Percentiles rank a stretch among this genome's conserved stretches.
Conservation (phyloP, 2,888 invertebrate genomes). For the Tetropium fuscum region DNA sequence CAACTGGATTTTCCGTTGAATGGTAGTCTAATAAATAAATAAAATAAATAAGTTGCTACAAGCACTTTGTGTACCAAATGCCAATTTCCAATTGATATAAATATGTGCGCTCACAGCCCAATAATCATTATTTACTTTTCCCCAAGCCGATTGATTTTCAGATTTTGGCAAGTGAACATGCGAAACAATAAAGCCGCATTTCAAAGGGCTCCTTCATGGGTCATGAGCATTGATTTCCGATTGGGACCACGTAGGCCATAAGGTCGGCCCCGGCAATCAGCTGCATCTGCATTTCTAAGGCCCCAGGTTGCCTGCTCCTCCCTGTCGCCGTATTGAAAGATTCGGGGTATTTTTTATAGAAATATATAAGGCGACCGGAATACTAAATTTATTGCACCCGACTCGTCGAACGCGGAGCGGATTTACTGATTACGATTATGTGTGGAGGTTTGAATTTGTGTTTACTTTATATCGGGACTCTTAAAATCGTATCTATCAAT, state of each 20-base stretch:
- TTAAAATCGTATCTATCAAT: too few species aligned
- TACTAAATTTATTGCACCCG: conserved; percentile 26
- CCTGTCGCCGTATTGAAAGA: conserved; percentile 20
- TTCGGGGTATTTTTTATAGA: conserved; percentile 27
- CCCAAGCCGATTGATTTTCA: too few species aligned
- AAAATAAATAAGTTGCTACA: too few species aligned
- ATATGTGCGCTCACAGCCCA: too few species aligned
- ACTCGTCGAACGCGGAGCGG: neutral
- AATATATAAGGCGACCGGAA: conserved; percentile 26
- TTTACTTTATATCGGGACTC: too few species aligned
- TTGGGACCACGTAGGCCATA: conserved; percentile 40
- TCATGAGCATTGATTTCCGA: conserved; percentile 53
- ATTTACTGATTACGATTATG: conserved; percentile 14
- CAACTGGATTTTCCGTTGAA: too few species aligned
- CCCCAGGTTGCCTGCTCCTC: conserved; percentile 26
- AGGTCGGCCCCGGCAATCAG: conserved; percentile 42
- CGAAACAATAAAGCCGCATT: conserved; percentile 44
- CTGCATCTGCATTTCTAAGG: conserved; percentile 45
- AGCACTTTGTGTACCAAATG: too few species aligned
- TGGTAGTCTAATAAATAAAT: too few species aligned
- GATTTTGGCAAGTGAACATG: conserved; percentile 30
- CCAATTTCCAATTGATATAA: too few species aligned
- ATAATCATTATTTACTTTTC: too few species aligned
- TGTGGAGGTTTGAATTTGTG: too few species aligned
- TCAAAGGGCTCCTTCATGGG: conserved; percentile 44